Percentiles rank a stretch among this genome's conserved stretches.
phyloP scores from a whole-genome alignment of 1,140 invertebrate species.

The Drosophila ironensis region DNA sequence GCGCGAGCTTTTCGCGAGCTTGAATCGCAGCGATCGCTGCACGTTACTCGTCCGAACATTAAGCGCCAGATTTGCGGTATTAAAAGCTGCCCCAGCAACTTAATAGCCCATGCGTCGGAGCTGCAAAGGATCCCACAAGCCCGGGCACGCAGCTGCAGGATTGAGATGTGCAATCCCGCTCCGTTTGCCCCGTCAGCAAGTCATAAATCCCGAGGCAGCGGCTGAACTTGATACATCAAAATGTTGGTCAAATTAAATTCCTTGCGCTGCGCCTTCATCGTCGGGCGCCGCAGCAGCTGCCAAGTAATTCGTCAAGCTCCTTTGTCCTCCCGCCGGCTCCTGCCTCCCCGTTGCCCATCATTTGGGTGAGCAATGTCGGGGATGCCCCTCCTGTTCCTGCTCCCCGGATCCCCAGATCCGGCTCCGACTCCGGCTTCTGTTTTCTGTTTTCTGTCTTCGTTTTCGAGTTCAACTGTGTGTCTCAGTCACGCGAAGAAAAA shows the following conservation, averaged over 20 bases:
- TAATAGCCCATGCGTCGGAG: not conserved
- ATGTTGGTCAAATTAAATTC: slow-evolving; percentile 72
- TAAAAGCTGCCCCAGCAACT: too few relatives aligned
- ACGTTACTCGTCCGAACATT: too few relatives aligned
- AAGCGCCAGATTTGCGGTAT: too few relatives aligned
- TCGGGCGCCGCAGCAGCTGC: slow-evolving; percentile 38
- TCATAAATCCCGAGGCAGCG: slow-evolving; percentile 44
- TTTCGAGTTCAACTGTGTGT: slow-evolving; percentile 11
- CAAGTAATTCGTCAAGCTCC: slow-evolving; percentile 75
- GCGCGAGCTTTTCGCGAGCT: not conserved
- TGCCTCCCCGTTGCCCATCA: slow-evolving; percentile 10
- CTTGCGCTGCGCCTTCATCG: slow-evolving; percentile 10
- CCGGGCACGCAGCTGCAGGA: slow-evolving; percentile 3
- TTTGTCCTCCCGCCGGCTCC: slow-evolving; percentile 29
- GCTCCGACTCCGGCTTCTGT: not conserved
- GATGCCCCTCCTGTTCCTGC: not conserved
- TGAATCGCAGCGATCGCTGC: too few relatives aligned
- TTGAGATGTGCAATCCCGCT: not conserved
- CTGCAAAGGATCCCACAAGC: slow-evolving; percentile 26
- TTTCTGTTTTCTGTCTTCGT: slow-evolving; percentile 2
- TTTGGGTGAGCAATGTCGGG: slow-evolving; percentile 27
- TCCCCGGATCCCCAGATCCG: not conserved
- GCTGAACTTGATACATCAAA: slow-evolving; percentile 52
- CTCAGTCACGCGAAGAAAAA: not conserved
- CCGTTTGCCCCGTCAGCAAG: slow-evolving; percentile 32